Evolutionary conservation across 2,113 vertebrate species (phyloP), one percentile per base, ranked within the genome.

Genomic region (Thryonomys swinderianus): DNA sequence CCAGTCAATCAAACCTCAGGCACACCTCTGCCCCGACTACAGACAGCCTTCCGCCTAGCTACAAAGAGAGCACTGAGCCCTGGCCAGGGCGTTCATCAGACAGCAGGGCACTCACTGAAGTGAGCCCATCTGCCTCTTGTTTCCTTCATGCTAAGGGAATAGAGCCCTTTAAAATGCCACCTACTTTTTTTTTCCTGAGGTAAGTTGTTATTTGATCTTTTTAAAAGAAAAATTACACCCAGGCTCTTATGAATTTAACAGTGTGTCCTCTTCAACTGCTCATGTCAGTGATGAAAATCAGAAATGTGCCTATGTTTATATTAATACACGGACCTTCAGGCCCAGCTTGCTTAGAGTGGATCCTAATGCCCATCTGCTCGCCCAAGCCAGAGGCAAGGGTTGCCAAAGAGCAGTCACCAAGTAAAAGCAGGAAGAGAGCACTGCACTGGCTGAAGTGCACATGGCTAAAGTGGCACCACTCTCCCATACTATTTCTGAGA

Each of bases 181-280:
- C 34, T 48, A n/a, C 20, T 59, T 82, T 79, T 89, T 81, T 81
- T 85, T 20, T 76, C 9, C 81, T 84, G 8, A 40, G 64, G 7
- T 76, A 71, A 59, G 67, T 78, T 87, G 88, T 79, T 84, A 86
- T 83, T 61, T 91, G 67, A 30, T 95, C 42, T 93, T 83, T 95
- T 92, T 80, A 74, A 93, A 93, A 95, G 23, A 90, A 81, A 74
- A 85, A 85, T 55, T 79, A 90, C 8, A 95, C 23, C 45, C 30
- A 92, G 73, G 59, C 32, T 40, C 74, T n/a, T 89, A 51, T 59
- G 59, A 91, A 89, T 76, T 76, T 93, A 95, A 96, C n/a, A 78
- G 51, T 74, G 61, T 74, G 40, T 16, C 45, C 88, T 73, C n/a
- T 89, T 87, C 84, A 88, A 69, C 5, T 32, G 78, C 67, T 64